Base-by-base conservation (phyloP, 2,113 vertebrate species). In the Leptocoma aspasia region DNA sequence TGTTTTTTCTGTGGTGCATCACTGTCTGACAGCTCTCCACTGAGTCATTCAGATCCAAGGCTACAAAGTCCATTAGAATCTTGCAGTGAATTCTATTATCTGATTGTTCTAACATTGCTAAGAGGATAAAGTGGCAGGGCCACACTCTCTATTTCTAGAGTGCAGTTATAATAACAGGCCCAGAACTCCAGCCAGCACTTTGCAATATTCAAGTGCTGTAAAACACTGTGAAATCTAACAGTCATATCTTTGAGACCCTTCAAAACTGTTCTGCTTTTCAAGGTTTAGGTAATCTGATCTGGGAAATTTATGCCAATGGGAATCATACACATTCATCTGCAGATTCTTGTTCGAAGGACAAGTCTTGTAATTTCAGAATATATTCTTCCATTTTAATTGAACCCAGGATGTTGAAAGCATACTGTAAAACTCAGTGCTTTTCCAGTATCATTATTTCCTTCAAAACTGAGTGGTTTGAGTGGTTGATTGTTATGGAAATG, bases 401-500 rank as follows among this genome's bases (percentile, higher is more conserved):
- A 94, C 35, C 17, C n/a, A 70, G 44, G 69, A 71, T 83, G 47
- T 64, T 90, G 52, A 95, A 93, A 91, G 64, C 28, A 59, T 7
- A 56, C 47, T 59, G 82, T 59, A 83, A 77, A 96, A 85, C 20
- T 77, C 64, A 71, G 28, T 63, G 41, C 13, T 86, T 83, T 88
- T 35, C 60, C 85, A 60, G 41, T 33, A 49, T 56, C 90, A 70
- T 90, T 86, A 90, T 78, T 90, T 90, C 42, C 59, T 93, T 59
- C 64, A 3, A 73, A 86, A 94, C 52, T 22, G 93, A 82, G 66
- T 73, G 64, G 52, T 72, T 83, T 75, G 92, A 96, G 73, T 80
- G 45, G 70, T 33, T 87, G 83, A 92, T 95, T 95, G 94, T 96
- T 85, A 95, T 86, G 68, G 72, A 96, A 96, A 94, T 92, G 60